A percentile compares a stretch with the other conserved stretches of the same genome.
Conservation (phyloP, 2,113 vertebrate genomes). For the Phalacrocorax brasilianus region DNA sequence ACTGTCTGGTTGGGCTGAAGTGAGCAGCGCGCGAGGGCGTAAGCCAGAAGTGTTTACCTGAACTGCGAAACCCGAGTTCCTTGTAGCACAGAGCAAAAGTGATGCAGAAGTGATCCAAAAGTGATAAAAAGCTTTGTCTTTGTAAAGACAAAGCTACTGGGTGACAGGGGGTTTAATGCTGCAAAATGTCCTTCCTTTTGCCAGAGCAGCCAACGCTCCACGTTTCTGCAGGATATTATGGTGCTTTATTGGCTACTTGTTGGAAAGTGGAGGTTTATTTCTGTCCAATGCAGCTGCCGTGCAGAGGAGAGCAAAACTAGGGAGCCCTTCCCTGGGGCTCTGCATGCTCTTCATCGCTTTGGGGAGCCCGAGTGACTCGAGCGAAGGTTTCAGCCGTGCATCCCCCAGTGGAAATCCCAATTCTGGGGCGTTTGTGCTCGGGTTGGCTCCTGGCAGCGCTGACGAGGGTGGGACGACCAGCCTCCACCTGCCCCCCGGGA, state of each 20-base stretch:
- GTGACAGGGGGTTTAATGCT: background rate
- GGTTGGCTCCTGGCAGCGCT: background rate
- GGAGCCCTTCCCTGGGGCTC: background rate
- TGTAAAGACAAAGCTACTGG: background rate
- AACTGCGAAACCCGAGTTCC: fast-evolving
- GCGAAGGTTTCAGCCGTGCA: background rate
- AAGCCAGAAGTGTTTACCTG: background rate
- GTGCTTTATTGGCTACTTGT: background rate
- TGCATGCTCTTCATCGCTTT: background rate
- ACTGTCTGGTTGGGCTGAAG: background rate
- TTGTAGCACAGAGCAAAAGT: background rate
- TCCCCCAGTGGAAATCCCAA: fast-evolving
- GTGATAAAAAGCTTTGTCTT: background rate
- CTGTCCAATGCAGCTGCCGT: background rate
- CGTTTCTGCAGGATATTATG: fast-evolving
- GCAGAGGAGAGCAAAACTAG: background rate
- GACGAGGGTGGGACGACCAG: fast-evolving
- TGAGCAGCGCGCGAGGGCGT: fast-evolving
- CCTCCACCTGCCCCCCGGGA: background rate
- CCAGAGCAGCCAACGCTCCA: background rate
- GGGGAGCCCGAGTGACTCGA: background rate
- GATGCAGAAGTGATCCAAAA: background rate
- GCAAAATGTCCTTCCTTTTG: background rate
- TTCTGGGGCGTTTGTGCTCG: background rate
- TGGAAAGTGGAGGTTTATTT: background rate